A percentile compares a stretch with the other conserved stretches of the same genome.
Evolutionary conservation across 2,888 invertebrate genomes (phyloP).

Genomic region (Bibio marci): DNA sequence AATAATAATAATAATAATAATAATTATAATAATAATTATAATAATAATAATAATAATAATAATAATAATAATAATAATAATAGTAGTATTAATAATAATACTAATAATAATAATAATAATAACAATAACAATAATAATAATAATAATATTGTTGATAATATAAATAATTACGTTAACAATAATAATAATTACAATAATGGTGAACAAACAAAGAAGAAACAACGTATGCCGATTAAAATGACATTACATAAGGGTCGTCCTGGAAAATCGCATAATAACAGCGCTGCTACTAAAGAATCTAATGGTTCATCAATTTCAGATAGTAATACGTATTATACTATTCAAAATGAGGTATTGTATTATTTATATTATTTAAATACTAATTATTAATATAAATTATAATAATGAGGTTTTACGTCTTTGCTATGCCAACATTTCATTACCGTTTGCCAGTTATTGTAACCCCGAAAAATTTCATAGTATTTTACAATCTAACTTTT

Average conservation of each 20-base stretch:
- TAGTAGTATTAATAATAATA: too few relatives aligned
- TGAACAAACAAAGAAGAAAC: slow-evolving; percentile 35
- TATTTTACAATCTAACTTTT: too few relatives aligned
- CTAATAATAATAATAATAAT: too few relatives aligned
- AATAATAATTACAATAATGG: neutral
- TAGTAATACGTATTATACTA: slow-evolving; percentile 44
- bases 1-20: neutral
- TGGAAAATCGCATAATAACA: slow-evolving; percentile 34
- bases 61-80: neutral
- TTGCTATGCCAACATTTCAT: too few relatives aligned
- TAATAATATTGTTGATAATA: too few relatives aligned
- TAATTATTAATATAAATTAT: too few relatives aligned
- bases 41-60: too few relatives aligned
- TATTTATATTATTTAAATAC: too few relatives aligned
- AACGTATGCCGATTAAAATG: slow-evolving; percentile 57
- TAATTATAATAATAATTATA: slow-evolving; percentile 1
- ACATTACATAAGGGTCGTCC: slow-evolving; percentile 52
- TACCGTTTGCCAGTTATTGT: too few relatives aligned
- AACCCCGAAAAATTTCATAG: too few relatives aligned
- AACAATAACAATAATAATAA: neutral
- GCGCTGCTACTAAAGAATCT: slow-evolving; percentile 21
- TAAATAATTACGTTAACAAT: too few relatives aligned
- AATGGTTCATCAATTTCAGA: slow-evolving; percentile 15
- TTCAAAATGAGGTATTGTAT: slow-evolving; percentile 45
- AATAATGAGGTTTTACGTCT: too few relatives aligned